These are phyloP conservation scores for Hylaea fasciaria DNA, from an alignment of 2,888 invertebrate species.

Conservation along the genomic window DNA sequence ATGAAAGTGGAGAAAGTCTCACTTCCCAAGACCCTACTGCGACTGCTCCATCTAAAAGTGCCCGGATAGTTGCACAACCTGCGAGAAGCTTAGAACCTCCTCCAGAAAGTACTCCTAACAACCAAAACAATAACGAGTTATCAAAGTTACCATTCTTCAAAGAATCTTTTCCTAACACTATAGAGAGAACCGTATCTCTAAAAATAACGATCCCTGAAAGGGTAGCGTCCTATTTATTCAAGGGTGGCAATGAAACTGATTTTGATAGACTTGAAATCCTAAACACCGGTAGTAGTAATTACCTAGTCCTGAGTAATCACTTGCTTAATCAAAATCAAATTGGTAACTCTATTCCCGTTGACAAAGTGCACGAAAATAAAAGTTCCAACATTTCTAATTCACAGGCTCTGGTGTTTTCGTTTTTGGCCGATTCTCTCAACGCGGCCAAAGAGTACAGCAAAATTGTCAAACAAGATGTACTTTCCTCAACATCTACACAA, in stretches of 20 bases:
- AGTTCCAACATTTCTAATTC: constrained; percentile 75
- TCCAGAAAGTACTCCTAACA: constrained; percentile 46
- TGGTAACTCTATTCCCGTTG: constrained; percentile 69
- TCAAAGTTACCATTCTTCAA: constrained; percentile 70
- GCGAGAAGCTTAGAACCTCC: constrained; percentile 69
- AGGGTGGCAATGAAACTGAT: constrained; percentile 61
- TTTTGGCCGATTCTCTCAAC: constrained; percentile 77
- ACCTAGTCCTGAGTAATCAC: constrained; percentile 72
- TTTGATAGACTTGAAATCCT: constrained; percentile 74
- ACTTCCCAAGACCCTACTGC: constrained; percentile 60
- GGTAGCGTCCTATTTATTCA: constrained; percentile 73
- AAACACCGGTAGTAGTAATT: constrained; percentile 78
- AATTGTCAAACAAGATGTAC: constrained; percentile 64
- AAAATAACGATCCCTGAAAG: constrained; percentile 80
- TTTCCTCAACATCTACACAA: constrained; percentile 53
- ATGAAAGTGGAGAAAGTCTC: constrained; percentile 65
- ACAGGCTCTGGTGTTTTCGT: constrained; percentile 78
- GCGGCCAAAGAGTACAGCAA: constrained; percentile 74
- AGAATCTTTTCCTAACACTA: constrained; percentile 70
- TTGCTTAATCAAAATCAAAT: constrained; percentile 49
- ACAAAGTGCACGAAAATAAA: constrained; percentile 68
- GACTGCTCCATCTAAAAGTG: constrained; percentile 53
- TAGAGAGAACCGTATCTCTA: constrained; percentile 76
- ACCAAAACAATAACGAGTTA: constrained; percentile 60
- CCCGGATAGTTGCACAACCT: constrained; percentile 59